Evolutionary conservation across 2,888 invertebrate species (phyloP).

Genomic region (Leptinotarsa peninsularis): DNA sequence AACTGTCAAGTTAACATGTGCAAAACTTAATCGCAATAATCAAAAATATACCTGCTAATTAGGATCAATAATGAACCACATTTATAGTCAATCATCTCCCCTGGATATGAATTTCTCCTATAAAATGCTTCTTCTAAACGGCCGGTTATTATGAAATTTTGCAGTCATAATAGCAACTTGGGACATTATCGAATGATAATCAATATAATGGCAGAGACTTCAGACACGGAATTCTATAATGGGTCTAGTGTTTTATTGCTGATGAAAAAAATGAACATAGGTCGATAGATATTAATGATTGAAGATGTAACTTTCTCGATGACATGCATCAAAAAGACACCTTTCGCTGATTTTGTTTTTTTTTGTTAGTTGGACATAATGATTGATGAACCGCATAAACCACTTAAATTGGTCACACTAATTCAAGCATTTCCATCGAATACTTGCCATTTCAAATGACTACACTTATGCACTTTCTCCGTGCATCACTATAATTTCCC

Average conservation of each 20-base stretch:
- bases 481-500: slow-evolving; percentile 7
- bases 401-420: slow-evolving; percentile 19
- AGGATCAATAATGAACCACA: too few species aligned
- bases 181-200: background rate
- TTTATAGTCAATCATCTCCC: too few species aligned
- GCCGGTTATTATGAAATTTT: background rate
- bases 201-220: too few species aligned
- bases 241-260: too few species aligned
- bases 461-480: slow-evolving; percentile 35
- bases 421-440: background rate
- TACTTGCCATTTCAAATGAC: slow-evolving; percentile 13
- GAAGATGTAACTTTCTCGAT: slow-evolving; percentile 8
- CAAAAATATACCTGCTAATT: too few species aligned
- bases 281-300: background rate
- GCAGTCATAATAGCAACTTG: background rate
- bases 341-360: background rate
- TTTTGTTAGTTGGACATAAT: background rate
- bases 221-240: too few species aligned
- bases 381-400: slow-evolving; percentile 7
- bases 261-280: background rate
- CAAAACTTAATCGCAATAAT: too few species aligned
- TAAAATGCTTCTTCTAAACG: too few species aligned
- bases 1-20: too few species aligned
- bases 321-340: background rate
- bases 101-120: too few species aligned